Evolutionary conservation across 2,797 vertebrate genomes (phyloP).

Genomic region (Argyrosomus regius): DNA sequence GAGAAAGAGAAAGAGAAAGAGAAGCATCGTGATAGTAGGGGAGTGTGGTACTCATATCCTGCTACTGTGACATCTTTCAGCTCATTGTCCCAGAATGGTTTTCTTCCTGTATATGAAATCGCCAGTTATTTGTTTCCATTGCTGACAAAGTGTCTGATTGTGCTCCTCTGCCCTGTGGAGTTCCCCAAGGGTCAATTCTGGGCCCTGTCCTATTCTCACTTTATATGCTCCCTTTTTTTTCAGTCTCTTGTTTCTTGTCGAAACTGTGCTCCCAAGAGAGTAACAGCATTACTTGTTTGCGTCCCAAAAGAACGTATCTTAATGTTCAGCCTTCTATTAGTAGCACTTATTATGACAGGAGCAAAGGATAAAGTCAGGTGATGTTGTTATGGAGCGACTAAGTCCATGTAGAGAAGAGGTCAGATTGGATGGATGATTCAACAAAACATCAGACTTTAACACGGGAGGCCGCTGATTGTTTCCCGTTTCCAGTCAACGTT

Average conservation of each 20-base stretch:
- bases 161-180: not conserved
- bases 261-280: not conserved
- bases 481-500: not conserved
- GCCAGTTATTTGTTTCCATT: constrained; percentile 6
- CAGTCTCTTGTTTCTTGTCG: not conserved
- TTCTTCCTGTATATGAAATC: not conserved
- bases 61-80: constrained; percentile 10
- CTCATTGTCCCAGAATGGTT: constrained; percentile 2
- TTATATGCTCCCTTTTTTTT: not conserved
- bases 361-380: not conserved
- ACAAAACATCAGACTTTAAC: constrained; percentile 4
- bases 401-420: not conserved
- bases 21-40: not conserved
- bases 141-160: constrained; percentile 11
- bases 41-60: constrained; percentile 20
- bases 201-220: not conserved
- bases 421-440: not conserved
- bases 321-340: not conserved
- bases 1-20: constrained; percentile 15
- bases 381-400: not conserved
- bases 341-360: not conserved
- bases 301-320: not conserved
- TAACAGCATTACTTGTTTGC: not conserved
- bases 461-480: not conserved
- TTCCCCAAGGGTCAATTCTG: constrained; percentile 14